Percentiles rank a stretch among this genome's conserved stretches.
Conservation (phyloP, 2,797 vertebrate species). For the Eulemur coronatus region DNA sequence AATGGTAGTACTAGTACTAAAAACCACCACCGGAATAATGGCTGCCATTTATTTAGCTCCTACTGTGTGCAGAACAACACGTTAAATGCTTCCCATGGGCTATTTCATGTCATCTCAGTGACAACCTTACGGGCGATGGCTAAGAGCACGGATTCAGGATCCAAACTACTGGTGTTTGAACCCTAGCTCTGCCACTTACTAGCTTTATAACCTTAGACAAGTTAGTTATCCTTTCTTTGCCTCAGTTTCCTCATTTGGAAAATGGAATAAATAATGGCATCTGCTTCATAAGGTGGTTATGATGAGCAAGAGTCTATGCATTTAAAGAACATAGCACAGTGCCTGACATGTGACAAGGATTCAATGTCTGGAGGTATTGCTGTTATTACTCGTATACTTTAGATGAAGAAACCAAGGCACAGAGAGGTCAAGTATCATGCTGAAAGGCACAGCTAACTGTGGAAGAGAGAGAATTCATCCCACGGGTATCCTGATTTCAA, state of each 20-base stretch:
- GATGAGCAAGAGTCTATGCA: not conserved
- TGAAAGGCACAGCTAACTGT: not conserved
- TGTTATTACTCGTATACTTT: not conserved
- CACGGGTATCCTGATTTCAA: not conserved
- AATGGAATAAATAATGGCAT: not conserved
- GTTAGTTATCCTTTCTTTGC: not conserved
- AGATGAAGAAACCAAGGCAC: not conserved
- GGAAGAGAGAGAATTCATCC: not conserved
- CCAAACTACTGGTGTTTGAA: not conserved
- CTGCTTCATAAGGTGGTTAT: not conserved
- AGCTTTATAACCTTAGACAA: not conserved
- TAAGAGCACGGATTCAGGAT: not conserved
- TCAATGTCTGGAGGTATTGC: rapidly evolving
- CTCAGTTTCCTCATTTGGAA: conserved; percentile 18
- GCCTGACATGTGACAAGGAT: not conserved
- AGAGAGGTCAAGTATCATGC: not conserved
- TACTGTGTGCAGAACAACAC: not conserved
- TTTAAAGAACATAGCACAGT: not conserved
- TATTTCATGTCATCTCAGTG: not conserved
- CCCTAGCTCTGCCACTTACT: not conserved
- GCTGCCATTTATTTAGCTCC: not conserved
- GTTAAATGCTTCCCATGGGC: not conserved
- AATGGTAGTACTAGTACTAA: too few relatives aligned
- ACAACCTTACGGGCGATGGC: not conserved
- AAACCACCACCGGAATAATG: not conserved